Conservation (phyloP, 2,113 vertebrate species). For the Cyanoderma ruficeps region DNA sequence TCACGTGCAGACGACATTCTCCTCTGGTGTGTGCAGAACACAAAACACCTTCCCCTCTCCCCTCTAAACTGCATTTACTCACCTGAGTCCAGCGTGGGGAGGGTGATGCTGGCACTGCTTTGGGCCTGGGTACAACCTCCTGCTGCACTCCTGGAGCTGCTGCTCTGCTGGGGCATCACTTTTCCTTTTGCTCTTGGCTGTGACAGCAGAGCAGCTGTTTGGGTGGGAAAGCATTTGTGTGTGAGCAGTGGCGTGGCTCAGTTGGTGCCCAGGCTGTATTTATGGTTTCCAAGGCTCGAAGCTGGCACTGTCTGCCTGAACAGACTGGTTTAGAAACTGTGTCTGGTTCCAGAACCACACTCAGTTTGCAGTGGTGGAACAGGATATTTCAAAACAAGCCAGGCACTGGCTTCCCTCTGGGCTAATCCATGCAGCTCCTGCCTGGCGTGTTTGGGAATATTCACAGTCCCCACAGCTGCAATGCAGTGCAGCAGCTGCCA, state of each 20-base stretch:
- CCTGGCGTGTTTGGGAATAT: background rate
- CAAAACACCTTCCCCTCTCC: background rate
- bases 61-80: background rate
- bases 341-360: background rate
- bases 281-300: background rate
- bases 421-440: background rate
- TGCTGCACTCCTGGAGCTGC: background rate
- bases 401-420: background rate
- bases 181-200: background rate
- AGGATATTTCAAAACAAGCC: constrained; percentile 24
- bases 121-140: background rate
- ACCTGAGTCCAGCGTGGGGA: background rate
- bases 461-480: background rate
- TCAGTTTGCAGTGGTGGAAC: background rate
- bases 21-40: background rate
- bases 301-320: constrained; percentile 1
- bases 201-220: constrained; percentile 5
- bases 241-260: background rate
- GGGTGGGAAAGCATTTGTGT: background rate
- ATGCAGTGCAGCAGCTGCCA: background rate
- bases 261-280: constrained; percentile 23
- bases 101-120: background rate
- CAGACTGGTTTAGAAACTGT: background rate
- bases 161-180: fast-evolving
- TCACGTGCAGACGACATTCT: fast-evolving